A percentile compares a stretch with the other conserved stretches of the same genome.
phyloP scores from a whole-genome alignment of 2,888 invertebrate genomes.

The Heliconius ethilla region DNA sequence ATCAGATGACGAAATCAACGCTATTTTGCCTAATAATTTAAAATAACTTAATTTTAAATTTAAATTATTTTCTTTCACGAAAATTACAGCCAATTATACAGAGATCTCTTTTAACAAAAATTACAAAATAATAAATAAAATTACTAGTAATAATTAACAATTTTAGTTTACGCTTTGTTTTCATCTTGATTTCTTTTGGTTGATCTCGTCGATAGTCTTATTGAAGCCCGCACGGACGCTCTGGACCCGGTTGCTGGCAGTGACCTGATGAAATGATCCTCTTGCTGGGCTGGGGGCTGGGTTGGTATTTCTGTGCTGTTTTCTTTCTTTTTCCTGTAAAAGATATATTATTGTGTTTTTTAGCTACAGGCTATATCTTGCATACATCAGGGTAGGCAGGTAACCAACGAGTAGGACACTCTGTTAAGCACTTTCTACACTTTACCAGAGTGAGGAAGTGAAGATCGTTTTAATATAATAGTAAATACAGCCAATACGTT shows the following conservation, averaged over 20 bases:
- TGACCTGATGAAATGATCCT: conserved; percentile 64
- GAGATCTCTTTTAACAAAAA: conserved; percentile 24
- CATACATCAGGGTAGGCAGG: no score
- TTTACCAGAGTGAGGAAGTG: background rate
- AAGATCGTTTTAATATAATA: no score
- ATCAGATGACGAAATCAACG: background rate
- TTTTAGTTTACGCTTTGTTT: conserved; percentile 6
- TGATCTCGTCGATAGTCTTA: conserved; percentile 64
- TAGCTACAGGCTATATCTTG: no score
- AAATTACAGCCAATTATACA: conserved; percentile 9
- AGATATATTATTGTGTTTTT: background rate
- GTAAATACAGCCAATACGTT: no score
- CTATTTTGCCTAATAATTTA: background rate
- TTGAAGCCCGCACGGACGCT: conserved; percentile 64
- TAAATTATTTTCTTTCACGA: background rate
- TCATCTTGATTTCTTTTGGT: conserved; percentile 41
- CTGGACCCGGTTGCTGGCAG: conserved; percentile 67
- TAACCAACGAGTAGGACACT: no score
- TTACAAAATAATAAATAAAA: conserved; percentile 28
- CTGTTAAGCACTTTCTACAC: no score
- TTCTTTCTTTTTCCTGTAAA: conserved; percentile 57
- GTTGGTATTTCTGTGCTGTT: conserved; percentile 60
- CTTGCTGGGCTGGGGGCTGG: conserved; percentile 50
- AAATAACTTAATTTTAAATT: background rate
- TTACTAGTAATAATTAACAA: conserved; percentile 11